Base-by-base conservation (phyloP, 2,113 vertebrate genomes). In the Grus americana region DNA sequence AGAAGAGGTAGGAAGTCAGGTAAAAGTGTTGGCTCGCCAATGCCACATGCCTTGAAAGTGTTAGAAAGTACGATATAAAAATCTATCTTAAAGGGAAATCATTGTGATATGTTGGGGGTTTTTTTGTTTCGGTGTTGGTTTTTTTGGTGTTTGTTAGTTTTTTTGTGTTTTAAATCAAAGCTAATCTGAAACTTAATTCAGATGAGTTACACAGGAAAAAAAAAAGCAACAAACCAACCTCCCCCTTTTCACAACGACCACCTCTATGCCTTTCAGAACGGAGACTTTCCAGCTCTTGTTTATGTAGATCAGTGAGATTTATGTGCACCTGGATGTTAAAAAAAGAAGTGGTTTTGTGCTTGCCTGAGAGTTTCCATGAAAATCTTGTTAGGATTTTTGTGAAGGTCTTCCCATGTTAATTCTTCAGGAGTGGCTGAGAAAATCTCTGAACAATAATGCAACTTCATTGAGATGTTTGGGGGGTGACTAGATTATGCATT, bases 211-310 rank as follows among this genome's bases (percentile, higher is more conserved):
- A n/a, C 2, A 10, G 6, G 4, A 13, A 9, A 9, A 5, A 12
- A 57, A 5, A 12, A 16, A 23, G 50, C 4, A 26, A 26, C 27
- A 26, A 27, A 54, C 52, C 29, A 47, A 29, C 19, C 8, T 52
- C 2, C 12, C 2, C 12, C 1, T 86, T 63, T 82, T 59, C 23
- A 42, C 20, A 70, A 0, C 8, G 58, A 6, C 29, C 5, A 12
- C 12, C 10, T 4, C 55, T 27, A 36, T 63, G 22, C 23, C 10
- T 58, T 71, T 79, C 32, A 18, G 54, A 38, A 76, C 1, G 19
- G 22, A 55, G 8, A 49, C 73, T 92, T 76, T 71, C 19, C 19
- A 86, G 18, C 19, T 54, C 20, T 32, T 47, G 11, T 27, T 67
- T 76, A 27, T 52, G 16, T 17, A 49, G 21, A 38, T 24, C 30